Conservation (phyloP, 2,797 vertebrate genomes). For the Enteromius argenteus region DNA sequence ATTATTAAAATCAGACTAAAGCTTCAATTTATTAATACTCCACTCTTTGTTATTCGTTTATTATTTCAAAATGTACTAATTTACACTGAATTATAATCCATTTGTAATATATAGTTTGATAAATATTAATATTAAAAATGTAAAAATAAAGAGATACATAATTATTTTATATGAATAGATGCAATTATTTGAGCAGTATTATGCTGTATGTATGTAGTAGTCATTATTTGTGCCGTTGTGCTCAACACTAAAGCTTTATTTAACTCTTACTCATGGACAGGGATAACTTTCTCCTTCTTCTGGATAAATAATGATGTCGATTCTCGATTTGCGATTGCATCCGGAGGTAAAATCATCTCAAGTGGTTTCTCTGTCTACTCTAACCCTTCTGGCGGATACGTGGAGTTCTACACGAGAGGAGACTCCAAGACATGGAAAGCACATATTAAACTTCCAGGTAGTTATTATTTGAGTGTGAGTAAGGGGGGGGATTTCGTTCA, state of each 20-base stretch:
- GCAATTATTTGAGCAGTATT: not conserved
- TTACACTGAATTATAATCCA: not conserved
- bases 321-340: conserved; percentile 79
- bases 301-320: conserved; percentile 89
- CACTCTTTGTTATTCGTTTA: not conserved
- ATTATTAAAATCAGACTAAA: conserved; percentile 31
- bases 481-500: no score
- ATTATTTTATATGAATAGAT: not conserved
- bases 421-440: conserved; percentile 89
- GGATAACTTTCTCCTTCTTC: conserved; percentile 97
- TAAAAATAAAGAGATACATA: not conserved
- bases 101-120: not conserved
- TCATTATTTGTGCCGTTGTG: not conserved
- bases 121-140: not conserved
- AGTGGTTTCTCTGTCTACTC: conserved; percentile 91
- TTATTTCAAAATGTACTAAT: not conserved
- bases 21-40: not conserved
- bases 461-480: not conserved
- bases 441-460: conserved; percentile 89
- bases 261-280: conserved; percentile 68
- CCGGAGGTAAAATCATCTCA: conserved; percentile 91
- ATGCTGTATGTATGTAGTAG: not conserved
- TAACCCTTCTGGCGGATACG: conserved; percentile 81
- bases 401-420: conserved; percentile 89
- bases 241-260: not conserved